These are phyloP conservation scores for Eolophus roseicapilla DNA, from an alignment of 2,113 vertebrate species.

Conservation along the genomic window DNA sequence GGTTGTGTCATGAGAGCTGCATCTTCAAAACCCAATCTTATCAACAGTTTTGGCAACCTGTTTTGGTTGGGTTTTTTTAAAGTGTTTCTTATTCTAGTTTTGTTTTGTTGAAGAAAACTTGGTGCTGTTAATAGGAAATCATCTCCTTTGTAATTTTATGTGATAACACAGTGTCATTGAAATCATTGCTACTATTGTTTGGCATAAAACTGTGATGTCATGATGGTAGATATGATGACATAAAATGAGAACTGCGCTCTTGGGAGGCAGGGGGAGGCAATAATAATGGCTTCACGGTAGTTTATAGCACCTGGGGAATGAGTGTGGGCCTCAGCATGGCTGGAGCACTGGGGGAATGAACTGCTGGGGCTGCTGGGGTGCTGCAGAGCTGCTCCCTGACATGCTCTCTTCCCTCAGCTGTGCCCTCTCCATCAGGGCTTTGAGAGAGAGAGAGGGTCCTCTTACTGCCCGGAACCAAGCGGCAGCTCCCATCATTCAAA, in stretches of 20 bases:
- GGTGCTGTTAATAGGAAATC: background rate
- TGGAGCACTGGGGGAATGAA: background rate
- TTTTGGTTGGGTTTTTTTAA: background rate
- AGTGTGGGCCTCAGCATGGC: background rate
- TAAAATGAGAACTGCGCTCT: background rate
- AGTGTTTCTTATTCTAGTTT: background rate
- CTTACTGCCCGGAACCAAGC: background rate
- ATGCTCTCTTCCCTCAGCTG: background rate
- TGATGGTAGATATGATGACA: background rate
- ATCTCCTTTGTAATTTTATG: background rate
- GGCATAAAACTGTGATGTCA: background rate
- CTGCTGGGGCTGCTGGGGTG: background rate
- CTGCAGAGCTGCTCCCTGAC: background rate
- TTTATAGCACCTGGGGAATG: background rate
- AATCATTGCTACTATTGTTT: background rate
- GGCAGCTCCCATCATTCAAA: background rate
- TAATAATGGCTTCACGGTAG: background rate
- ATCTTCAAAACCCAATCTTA: background rate
- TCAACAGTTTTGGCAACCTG: background rate
- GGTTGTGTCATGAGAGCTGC: background rate
- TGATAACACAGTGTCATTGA: background rate
- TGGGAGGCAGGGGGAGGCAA: background rate
- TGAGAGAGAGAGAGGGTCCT: background rate
- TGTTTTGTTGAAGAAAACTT: background rate
- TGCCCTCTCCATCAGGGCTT: background rate